Evolutionary conservation across 2,888 invertebrate species (phyloP).

Genomic region (Sarcophaga carnaria): DNA sequence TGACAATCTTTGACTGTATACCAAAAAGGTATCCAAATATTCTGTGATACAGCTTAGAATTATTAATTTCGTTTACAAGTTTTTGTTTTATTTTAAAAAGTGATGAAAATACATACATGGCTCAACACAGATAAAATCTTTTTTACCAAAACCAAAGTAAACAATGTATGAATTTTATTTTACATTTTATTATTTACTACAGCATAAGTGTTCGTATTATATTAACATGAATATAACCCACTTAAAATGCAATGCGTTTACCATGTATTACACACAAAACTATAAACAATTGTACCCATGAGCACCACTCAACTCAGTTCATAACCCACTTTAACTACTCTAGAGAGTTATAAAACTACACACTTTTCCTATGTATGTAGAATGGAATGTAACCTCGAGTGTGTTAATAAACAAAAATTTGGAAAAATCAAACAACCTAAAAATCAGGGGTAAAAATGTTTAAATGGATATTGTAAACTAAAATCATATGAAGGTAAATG

Average conservation of each 20-base stretch:
- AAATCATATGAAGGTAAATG: constrained; percentile 14
- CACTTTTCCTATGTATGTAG: neutral
- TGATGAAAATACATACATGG: too few species aligned
- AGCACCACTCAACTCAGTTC: constrained; percentile 1
- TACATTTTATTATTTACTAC: neutral
- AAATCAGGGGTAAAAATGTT: constrained; percentile 34
- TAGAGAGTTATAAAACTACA: neutral
- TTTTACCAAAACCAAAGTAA: neutral
- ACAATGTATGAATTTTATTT: neutral
- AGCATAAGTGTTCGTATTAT: neutral
- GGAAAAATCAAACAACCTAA: constrained; percentile 25
- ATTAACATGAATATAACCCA: constrained; percentile 1
- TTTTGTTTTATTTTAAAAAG: too few species aligned
- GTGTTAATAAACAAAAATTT: neutral
- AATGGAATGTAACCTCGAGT: neutral
- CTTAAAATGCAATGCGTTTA: neutral
- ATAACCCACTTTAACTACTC: constrained; percentile 8
- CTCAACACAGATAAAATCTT: too few species aligned
- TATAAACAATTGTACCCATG: constrained; percentile 11
- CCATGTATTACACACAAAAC: neutral
- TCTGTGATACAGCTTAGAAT: too few species aligned
- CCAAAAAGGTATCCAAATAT: too few species aligned
- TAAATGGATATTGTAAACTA: neutral
- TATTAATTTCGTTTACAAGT: too few species aligned
- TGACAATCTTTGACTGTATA: too few species aligned